phyloP scores from a whole-genome alignment of 2,113 vertebrate species.

The Polyodon spathula region DNA sequence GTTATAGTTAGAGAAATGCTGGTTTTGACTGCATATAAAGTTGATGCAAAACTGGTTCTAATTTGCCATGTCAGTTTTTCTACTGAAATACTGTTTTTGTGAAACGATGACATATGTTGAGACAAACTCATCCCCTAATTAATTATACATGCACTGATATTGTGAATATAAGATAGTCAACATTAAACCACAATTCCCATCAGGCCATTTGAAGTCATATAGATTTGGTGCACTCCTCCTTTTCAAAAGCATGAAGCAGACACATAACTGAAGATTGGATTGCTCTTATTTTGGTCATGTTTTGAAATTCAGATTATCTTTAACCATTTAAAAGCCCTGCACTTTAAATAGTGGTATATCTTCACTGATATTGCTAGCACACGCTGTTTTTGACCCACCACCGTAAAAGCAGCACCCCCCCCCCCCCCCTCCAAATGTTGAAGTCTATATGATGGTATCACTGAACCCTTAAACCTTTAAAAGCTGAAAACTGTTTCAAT shows the following conservation, averaged over 20 bases:
- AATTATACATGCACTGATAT: slow-evolving; percentile 51
- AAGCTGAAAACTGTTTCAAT: slow-evolving; percentile 5
- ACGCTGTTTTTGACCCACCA: background rate
- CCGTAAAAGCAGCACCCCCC: background rate
- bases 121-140: slow-evolving; percentile 42
- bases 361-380: no score
- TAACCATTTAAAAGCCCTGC: no score
- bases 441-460: background rate
- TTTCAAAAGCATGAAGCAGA: background rate
- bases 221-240: background rate
- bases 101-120: slow-evolving; percentile 24
- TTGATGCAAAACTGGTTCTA: background rate
- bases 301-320: no score
- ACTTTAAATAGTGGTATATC: no score
- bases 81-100: slow-evolving; percentile 47
- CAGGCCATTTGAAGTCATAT: slow-evolving; percentile 15
- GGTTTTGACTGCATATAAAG: background rate
- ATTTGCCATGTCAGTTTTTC: slow-evolving; percentile 15
- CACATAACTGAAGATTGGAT: no score
- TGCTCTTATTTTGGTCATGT: no score
- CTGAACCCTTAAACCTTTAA: slow-evolving; percentile 5
- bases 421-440: background rate
- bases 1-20: background rate
- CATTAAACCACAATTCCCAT: slow-evolving; percentile 25
- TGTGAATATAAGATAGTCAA: slow-evolving; percentile 48